Percentiles rank a stretch among this genome's conserved stretches.
Evolutionary conservation across 2,888 invertebrate genomes (phyloP).

Genomic region (Andrena marginata): DNA sequence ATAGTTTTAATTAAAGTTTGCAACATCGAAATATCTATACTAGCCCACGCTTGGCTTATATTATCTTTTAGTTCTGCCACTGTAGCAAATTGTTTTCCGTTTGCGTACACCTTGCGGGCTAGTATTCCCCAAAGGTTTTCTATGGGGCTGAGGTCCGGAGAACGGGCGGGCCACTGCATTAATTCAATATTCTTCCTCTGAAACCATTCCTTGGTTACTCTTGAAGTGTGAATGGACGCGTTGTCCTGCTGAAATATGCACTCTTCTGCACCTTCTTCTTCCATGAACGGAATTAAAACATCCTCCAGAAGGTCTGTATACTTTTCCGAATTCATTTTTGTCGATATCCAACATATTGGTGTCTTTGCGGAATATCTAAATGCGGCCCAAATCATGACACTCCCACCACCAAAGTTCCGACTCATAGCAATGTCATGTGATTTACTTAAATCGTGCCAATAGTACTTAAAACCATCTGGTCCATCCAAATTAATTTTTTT

Average conservation of each 20-base stretch:
- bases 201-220: conserved; percentile 1
- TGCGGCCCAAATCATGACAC: no score
- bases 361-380: no score
- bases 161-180: conserved; percentile 4
- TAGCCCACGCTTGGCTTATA: no score
- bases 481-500: not conserved
- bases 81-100: no score
- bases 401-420: no score
- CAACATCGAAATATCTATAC: no score
- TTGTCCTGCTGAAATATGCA: no score
- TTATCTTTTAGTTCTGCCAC: not conserved
- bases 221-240: no score
- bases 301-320: conserved; percentile 1
- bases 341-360: not conserved
- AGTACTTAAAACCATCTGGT: not conserved
- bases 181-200: not conserved
- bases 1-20: no score
- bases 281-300: conserved; percentile 1
- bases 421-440: no score
- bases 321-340: not conserved
- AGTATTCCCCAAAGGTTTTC: not conserved
- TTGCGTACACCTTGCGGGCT: no score
- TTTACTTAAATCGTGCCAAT: not conserved
- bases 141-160: not conserved
- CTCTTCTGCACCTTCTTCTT: not conserved